These are phyloP conservation scores for Antheraea yamamai DNA, from an alignment of 2,888 invertebrate species.

Conservation along the genomic window DNA sequence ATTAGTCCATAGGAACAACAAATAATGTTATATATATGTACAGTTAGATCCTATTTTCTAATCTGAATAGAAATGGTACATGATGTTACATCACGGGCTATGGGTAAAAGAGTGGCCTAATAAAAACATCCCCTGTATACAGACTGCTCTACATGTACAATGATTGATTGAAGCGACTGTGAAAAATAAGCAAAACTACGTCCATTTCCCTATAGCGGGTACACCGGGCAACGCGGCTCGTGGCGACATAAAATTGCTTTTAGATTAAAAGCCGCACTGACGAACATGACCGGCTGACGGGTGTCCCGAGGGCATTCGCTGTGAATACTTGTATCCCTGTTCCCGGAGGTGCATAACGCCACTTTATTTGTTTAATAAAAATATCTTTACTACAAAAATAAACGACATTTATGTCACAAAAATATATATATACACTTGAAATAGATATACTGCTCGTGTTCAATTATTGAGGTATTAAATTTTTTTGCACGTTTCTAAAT, in stretches of 20 bases:
- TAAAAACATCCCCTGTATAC: conserved; percentile 1
- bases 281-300: conserved; percentile 37
- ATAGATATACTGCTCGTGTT: neutral
- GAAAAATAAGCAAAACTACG: conserved; percentile 24
- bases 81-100: neutral
- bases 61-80: neutral
- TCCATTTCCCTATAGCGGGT: conserved; percentile 35
- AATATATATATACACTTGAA: neutral
- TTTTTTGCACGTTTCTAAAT: neutral
- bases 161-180: conserved; percentile 25
- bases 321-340: conserved; percentile 22
- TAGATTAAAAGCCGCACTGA: conserved; percentile 63
- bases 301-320: conserved; percentile 32
- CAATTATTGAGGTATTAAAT: neutral
- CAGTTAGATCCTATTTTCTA: neutral
- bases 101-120: conserved; percentile 8
- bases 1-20: no score
- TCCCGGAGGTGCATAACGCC: neutral
- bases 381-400: neutral
- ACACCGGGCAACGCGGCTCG: conserved; percentile 38
- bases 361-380: conserved; percentile 16
- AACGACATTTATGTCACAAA: neutral
- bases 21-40: neutral
- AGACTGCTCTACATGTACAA: conserved; percentile 16
- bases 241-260: conserved; percentile 74